Percentiles rank a stretch among this genome's conserved stretches.
These are phyloP conservation scores for Dynastes grantii DNA, from an alignment of 2,888 invertebrate species.

Conservation along the genomic window DNA sequence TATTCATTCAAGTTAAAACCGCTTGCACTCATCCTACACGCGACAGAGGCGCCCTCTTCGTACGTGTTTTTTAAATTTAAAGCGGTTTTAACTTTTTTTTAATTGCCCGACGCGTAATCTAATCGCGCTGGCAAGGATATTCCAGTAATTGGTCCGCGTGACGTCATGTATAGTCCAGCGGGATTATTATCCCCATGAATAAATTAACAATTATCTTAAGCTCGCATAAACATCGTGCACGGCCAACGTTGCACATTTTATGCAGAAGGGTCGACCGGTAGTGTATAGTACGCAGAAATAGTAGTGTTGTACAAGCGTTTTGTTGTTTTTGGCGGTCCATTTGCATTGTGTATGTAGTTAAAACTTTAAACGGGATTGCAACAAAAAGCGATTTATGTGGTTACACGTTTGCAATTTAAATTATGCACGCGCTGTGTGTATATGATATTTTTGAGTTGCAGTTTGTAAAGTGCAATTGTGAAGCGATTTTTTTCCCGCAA, in stretches of 20 bases:
- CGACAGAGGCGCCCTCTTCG: not conserved
- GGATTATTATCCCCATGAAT: constrained; percentile 63
- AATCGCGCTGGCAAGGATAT: constrained; percentile 64
- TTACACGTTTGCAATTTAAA: constrained; percentile 35
- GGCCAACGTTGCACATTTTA: constrained; percentile 54
- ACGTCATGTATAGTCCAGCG: constrained; percentile 63
- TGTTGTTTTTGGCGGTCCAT: not conserved
- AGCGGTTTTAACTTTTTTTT: constrained; percentile 64
- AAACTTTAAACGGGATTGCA: constrained; percentile 25
- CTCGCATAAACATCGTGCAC: constrained; percentile 59
- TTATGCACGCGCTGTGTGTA: constrained; percentile 10
- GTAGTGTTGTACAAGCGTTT: not conserved
- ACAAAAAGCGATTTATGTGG: constrained; percentile 43
- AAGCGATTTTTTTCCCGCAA: not conserved
- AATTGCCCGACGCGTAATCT: constrained; percentile 61
- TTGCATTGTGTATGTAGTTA: constrained; percentile 8
- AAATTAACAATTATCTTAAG: constrained; percentile 67
- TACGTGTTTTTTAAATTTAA: constrained; percentile 61
- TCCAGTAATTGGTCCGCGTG: constrained; percentile 63
- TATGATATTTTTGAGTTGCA: constrained; percentile 26
- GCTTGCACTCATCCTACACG: not conserved
- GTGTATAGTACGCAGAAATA: not conserved
- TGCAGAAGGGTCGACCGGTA: constrained; percentile 7
- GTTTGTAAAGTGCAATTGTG: constrained; percentile 27
- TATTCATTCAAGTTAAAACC: constrained; percentile 1